These are phyloP conservation scores for Delphinapterus leucas DNA, from an alignment of 2,113 vertebrate species.

Conservation along the genomic window DNA sequence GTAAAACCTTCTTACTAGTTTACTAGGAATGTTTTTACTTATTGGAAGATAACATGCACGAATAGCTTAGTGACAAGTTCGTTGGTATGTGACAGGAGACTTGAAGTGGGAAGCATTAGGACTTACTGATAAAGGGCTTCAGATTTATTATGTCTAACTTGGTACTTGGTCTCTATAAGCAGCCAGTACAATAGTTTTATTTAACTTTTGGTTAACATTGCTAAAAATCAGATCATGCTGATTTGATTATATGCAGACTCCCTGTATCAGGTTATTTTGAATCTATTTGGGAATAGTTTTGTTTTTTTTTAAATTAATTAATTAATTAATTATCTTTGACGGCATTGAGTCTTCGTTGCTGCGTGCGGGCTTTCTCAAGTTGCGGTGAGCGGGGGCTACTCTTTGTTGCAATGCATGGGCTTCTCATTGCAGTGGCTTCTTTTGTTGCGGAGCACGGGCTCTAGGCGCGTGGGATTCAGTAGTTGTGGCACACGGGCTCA, in stretches of 20 bases:
- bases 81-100: neutral
- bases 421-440: too few relatives aligned
- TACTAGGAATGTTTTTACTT: neutral
- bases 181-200: neutral
- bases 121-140: neutral
- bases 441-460: too few relatives aligned
- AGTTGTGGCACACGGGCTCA: too few relatives aligned
- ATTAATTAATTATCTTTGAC: too few relatives aligned
- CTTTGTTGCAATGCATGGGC: too few relatives aligned
- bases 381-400: too few relatives aligned
- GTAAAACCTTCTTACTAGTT: neutral
- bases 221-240: neutral
- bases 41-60: neutral
- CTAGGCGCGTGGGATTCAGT: too few relatives aligned
- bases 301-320: too few relatives aligned
- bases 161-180: neutral
- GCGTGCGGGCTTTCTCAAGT: too few relatives aligned
- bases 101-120: neutral
- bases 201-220: constrained; percentile 10
- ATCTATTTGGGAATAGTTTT: neutral
- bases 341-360: too few relatives aligned
- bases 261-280: neutral
- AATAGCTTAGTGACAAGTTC: neutral
- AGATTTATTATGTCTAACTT: neutral
- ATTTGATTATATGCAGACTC: neutral